Conservation (phyloP, 2,113 vertebrate species). For the Pimephales promelas region DNA sequence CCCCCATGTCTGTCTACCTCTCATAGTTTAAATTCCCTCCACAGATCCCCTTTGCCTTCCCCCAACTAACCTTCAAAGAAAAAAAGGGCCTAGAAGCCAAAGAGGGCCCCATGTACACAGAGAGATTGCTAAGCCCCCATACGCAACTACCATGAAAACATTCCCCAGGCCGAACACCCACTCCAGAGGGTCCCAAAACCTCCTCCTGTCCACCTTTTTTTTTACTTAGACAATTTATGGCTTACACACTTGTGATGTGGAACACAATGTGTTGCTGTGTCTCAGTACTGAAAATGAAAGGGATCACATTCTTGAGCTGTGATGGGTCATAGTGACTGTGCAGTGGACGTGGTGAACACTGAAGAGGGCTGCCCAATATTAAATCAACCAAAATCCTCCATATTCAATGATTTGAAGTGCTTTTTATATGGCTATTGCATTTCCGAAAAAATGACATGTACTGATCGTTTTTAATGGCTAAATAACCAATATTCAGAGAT, state of each 20-base stretch:
- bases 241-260: background rate
- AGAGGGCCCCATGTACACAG: constrained; percentile 22
- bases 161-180: constrained; percentile 40
- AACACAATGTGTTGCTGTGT: constrained; percentile 1
- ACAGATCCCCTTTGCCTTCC: constrained; percentile 33
- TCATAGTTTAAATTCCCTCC: constrained; percentile 7
- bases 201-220: background rate
- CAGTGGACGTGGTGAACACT: background rate
- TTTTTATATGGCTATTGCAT: background rate
- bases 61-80: constrained; percentile 31
- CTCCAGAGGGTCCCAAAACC: constrained; percentile 37
- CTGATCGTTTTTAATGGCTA: background rate
- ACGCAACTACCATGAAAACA: constrained; percentile 20
- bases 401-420: background rate
- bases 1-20: too few species aligned
- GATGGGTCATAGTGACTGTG: background rate
- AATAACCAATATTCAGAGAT: background rate
- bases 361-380: background rate
- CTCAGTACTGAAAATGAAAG: background rate
- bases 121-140: constrained; percentile 8
- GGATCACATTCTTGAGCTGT: background rate
- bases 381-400: background rate
- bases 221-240: background rate
- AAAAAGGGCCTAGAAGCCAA: constrained; percentile 24
- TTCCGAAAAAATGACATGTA: background rate